These are phyloP conservation scores for Meganola albula DNA, from an alignment of 2,888 invertebrate species.

Conservation along the genomic window DNA sequence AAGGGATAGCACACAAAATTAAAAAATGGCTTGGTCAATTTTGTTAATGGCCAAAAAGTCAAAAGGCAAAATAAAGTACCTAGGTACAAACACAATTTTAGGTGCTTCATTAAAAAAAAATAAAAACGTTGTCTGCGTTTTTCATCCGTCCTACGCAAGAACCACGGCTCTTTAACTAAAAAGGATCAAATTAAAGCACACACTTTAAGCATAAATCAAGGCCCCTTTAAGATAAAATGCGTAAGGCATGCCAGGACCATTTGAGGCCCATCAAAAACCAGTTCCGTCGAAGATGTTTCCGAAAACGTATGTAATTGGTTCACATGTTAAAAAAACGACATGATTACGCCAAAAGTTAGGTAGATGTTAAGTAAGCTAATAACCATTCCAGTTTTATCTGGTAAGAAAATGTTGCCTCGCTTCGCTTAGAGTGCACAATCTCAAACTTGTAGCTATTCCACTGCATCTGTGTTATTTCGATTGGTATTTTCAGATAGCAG, in stretches of 20 bases:
- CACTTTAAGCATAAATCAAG: background rate
- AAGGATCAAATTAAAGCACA: background rate
- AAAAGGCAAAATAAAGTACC: no score
- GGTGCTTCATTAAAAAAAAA: no score
- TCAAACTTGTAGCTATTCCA: no score
- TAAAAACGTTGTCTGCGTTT: background rate
- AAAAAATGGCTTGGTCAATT: no score
- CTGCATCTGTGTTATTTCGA: no score
- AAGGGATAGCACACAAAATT: no score
- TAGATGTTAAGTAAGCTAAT: background rate
- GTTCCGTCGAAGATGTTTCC: conserved; percentile 17
- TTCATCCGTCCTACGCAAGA: background rate
- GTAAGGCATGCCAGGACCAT: conserved; percentile 6
- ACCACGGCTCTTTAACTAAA: background rate
- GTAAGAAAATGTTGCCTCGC: background rate
- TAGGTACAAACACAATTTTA: no score
- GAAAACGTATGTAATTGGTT: conserved; percentile 15
- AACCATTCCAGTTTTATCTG: background rate
- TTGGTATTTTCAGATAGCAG: no score
- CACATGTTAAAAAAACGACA: conserved; percentile 7
- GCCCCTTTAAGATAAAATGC: conserved; percentile 6
- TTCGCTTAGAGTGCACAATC: no score
- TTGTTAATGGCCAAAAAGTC: no score
- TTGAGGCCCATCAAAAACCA: conserved; percentile 11
- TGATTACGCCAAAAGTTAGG: background rate